phyloP scores from a whole-genome alignment of 2,797 vertebrate genomes.

The Lates japonicus region DNA sequence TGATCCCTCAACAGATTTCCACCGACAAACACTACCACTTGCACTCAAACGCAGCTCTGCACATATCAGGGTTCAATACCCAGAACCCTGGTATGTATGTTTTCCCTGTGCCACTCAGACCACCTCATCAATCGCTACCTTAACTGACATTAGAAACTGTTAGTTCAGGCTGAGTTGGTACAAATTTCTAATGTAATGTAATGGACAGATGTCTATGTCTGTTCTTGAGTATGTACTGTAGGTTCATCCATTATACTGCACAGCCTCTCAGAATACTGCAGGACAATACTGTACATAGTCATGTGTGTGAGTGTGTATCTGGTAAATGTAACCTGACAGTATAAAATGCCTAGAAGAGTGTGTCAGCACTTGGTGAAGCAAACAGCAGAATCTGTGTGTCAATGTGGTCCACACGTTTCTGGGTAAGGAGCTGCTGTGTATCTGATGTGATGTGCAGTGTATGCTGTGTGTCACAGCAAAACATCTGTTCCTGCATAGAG shows the following conservation, averaged over 20 bases:
- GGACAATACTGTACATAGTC: conserved; percentile 39
- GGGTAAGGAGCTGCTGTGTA: conserved; percentile 59
- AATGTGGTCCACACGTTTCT: conserved; percentile 58
- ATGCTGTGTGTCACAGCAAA: conserved; percentile 82
- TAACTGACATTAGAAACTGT: neutral
- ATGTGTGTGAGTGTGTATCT: conserved; percentile 42
- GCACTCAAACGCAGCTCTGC: neutral
- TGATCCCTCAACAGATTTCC: neutral
- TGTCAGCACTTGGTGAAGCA: conserved; percentile 71
- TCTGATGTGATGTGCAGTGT: conserved; percentile 79
- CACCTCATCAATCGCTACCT: neutral
- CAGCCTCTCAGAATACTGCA: conserved; percentile 27
- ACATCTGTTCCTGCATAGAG: conserved; percentile 66
- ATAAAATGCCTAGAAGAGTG: conserved; percentile 68
- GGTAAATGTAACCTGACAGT: conserved; percentile 71
- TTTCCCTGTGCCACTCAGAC: neutral
- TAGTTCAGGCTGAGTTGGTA: neutral
- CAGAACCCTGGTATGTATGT: neutral
- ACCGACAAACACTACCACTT: no score
- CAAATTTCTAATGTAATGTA: neutral
- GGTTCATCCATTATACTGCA: conserved; percentile 24
- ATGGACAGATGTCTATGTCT: neutral
- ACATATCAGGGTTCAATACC: neutral
- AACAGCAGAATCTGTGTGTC: conserved; percentile 57
- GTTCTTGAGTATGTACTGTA: neutral